Base-by-base conservation (phyloP, 2,888 invertebrate species). In the Ornithoptera alexandrae region DNA sequence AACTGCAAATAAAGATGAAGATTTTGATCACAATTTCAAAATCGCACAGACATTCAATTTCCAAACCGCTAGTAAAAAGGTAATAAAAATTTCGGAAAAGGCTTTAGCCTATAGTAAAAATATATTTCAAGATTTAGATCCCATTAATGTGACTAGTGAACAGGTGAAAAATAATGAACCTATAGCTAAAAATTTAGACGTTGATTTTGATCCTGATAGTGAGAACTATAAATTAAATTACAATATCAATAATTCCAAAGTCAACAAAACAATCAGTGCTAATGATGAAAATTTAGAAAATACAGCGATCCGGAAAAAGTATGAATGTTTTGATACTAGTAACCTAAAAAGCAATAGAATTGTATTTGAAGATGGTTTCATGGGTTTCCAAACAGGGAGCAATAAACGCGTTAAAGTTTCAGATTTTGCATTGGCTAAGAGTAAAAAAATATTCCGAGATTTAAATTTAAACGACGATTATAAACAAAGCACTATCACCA, bases 361-460 rank as follows among this genome's bases (percentile, higher is more conserved):
- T 53, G 53, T 5, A 53, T n/a, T n/a, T 65, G 36, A 53, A 61
- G 59, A 64, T 58, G 59, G 63, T 57, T 64, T 64, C 20, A 30
- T 36, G 6, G 79, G 82, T 17, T 88, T 88, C 72, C 76, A 84
- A 74, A 85, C 85, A 1, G 86, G 83, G n/a, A 83, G 75, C 72
- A 85, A 86, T 18, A 85, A 85, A 74, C 70, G 72, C 20, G 74
- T 84, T n/a, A 36, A 60, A 22, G 74, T 85, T 60, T 81, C 83
- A 15, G 78, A 84, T 73, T 75, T 79, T 61, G 77, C 82, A 59
- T 73, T 88, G 22, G 73, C 80, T 62, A 83, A 78, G 73, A 83
- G 82, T 57, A 83, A 78, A 71, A 78, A 75, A 50, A 71, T 87
- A 46, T 87, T 88, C 76, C 75, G 80, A 81, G 75, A 78, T 65